Conservation (phyloP, 92 coral and sea anemone genomes). For the Pocillopora grandis region DNA sequence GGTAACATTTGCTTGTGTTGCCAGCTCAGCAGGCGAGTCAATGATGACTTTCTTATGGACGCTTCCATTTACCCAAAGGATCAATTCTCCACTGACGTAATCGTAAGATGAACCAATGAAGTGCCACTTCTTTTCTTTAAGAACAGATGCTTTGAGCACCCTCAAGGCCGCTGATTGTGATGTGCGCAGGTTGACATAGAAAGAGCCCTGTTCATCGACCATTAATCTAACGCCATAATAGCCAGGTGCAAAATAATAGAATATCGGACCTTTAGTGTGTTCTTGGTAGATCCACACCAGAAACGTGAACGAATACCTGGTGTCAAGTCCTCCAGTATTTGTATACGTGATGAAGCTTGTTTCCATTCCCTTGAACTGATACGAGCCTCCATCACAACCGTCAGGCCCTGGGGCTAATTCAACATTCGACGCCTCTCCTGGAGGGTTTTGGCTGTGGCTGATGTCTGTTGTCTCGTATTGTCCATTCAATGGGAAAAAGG, state of each 20-base stretch:
- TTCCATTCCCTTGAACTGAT: constrained; percentile 36
- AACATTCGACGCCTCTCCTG: constrained; percentile 9
- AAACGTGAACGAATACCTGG: constrained; percentile 21
- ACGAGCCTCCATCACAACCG: constrained; percentile 47
- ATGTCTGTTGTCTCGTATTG: constrained; percentile 31
- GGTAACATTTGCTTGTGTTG: background rate
- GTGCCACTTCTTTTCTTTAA: constrained; percentile 36
- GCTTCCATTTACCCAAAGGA: constrained; percentile 43
- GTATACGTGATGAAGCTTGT: constrained; percentile 35
- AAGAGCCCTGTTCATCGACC: background rate
- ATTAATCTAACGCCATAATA: background rate
- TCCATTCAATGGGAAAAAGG: constrained; percentile 37
- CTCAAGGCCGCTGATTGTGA: background rate
- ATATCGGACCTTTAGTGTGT: background rate
- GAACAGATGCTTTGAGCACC: background rate
- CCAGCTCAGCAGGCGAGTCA: background rate
- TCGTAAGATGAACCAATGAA: constrained; percentile 32
- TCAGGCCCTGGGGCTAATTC: constrained; percentile 42
- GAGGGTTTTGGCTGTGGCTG: constrained; percentile 35
- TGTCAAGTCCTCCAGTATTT: constrained; percentile 35
- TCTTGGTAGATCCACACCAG: constrained; percentile 30
- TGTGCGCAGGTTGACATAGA: background rate
- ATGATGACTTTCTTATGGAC: background rate
- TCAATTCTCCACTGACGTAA: constrained; percentile 22
- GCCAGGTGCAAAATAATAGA: background rate